Evolutionary conservation across 2,797 vertebrate species (phyloP).

Genomic region (Gambelia wislizenii): DNA sequence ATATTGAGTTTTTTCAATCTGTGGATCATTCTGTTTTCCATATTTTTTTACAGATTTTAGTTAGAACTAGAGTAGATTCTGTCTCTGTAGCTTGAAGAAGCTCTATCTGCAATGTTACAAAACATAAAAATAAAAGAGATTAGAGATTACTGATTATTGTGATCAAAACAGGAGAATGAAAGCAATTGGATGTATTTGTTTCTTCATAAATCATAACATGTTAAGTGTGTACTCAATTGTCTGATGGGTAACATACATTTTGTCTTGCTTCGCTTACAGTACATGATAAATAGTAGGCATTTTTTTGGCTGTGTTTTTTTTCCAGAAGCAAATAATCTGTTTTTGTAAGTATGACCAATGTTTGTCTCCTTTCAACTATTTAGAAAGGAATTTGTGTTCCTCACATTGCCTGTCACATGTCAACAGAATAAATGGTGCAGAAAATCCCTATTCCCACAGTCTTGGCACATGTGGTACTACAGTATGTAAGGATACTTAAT

Average conservation of each 20-base stretch:
- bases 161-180: conserved; percentile 51
- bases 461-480: neutral
- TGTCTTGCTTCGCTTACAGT: neutral
- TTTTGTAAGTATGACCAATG: neutral
- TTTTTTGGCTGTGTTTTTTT: neutral
- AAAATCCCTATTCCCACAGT: neutral
- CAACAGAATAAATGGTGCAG: neutral
- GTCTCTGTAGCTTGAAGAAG: too few species aligned
- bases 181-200: conserved; percentile 45
- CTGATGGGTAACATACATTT: neutral
- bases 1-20: too few species aligned
- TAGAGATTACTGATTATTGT: conserved; percentile 63
- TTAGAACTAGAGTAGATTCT: too few species aligned
- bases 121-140: conserved; percentile 42
- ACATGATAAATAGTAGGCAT: neutral
- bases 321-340: neutral
- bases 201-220: neutral
- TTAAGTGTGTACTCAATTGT: neutral
- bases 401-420: neutral
- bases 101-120: conserved; percentile 39
- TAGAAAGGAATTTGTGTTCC: neutral
- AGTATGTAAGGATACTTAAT: neutral
- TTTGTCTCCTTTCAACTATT: neutral
- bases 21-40: too few species aligned
- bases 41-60: too few species aligned